Conservation (phyloP, 2,797 vertebrate genomes). For the Poeciliopsis paucimaculata region DNA sequence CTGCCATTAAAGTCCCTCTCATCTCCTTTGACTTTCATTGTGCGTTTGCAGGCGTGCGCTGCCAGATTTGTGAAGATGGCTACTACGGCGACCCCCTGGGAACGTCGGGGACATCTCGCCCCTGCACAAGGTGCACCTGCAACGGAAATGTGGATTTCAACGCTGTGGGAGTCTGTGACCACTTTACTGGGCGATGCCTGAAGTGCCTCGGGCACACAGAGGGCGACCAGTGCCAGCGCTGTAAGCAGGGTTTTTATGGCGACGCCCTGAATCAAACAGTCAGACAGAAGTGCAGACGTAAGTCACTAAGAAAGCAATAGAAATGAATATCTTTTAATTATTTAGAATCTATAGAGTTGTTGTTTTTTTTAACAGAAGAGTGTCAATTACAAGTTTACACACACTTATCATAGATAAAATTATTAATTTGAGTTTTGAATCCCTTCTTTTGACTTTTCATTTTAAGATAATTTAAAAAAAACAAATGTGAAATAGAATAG, state of each 20-base stretch:
- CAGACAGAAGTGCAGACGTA: constrained; percentile 83
- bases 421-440: neutral
- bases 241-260: constrained; percentile 85
- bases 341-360: neutral
- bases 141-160: constrained; percentile 88
- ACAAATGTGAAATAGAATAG: neutral
- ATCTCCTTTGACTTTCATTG: constrained; percentile 10
- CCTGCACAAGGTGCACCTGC: constrained; percentile 86
- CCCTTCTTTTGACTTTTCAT: neutral
- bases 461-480: neutral
- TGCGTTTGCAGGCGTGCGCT: constrained; percentile 82
- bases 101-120: constrained; percentile 63
- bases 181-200: constrained; percentile 84
- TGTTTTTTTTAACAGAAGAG: neutral
- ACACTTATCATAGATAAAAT: neutral
- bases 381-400: neutral
- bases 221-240: constrained; percentile 85
- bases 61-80: constrained; percentile 91
- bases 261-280: constrained; percentile 71
- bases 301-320: constrained; percentile 56
- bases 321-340: neutral
- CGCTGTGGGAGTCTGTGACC: constrained; percentile 87
- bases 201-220: constrained; percentile 88
- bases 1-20: constrained; percentile 15
- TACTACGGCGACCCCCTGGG: constrained; percentile 91